Evolutionary conservation across 2,797 vertebrate genomes (phyloP).

Genomic region (Podargus strigoides): DNA sequence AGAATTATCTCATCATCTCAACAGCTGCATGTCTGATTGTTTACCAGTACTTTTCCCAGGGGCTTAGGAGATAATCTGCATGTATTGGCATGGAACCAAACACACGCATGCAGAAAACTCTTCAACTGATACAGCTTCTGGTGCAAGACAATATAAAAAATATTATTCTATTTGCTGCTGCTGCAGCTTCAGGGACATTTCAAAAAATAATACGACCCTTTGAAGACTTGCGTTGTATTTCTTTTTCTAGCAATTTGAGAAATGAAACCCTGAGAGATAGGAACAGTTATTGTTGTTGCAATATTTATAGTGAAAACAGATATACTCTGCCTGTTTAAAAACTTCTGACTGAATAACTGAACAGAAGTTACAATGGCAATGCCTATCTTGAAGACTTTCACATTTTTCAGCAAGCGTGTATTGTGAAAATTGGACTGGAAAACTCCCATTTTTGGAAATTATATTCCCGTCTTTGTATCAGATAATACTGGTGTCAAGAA

Average conservation of each 20-base stretch:
- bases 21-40: neutral
- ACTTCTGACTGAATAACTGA: neutral
- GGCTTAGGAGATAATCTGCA: neutral
- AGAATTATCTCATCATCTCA: neutral
- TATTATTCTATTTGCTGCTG: neutral
- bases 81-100: neutral
- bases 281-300: neutral
- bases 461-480: neutral
- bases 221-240: neutral
- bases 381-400: neutral
- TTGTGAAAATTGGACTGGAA: neutral
- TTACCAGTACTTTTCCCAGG: neutral
- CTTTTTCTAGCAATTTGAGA: neutral
- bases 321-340: neutral
- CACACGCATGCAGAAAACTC: neutral
- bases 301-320: neutral
- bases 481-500: neutral
- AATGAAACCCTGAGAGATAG: neutral
- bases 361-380: neutral
- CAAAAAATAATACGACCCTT: neutral
- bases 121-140: neutral
- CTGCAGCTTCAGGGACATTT: neutral
- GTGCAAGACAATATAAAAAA: neutral
- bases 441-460: neutral
- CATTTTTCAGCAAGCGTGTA: neutral